These are phyloP conservation scores for Caenorhabditis doughertyi DNA, from an alignment of 2,888 invertebrate genomes.

Conservation along the genomic window DNA sequence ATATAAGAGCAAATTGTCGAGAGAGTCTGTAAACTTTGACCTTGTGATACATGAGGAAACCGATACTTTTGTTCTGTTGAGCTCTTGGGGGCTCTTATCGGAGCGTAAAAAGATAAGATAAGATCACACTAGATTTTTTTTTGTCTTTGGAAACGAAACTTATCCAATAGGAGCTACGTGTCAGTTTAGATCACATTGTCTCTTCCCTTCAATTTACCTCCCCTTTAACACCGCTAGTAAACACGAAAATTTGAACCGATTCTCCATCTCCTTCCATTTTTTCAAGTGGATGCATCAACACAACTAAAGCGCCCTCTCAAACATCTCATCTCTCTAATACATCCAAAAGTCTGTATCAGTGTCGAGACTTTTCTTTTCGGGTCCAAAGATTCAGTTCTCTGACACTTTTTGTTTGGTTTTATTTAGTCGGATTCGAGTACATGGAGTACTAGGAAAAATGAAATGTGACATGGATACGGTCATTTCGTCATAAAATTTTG, in stretches of 20 bases:
- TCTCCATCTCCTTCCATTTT: no score
- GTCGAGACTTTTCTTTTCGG: no score
- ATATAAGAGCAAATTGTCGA: conserved; percentile 62
- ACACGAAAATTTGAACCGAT: conserved; percentile 53
- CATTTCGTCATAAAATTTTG: no score
- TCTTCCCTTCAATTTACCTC: no score
- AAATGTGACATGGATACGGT: no score
- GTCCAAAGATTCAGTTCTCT: conserved; percentile 22
- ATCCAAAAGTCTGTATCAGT: conserved; percentile 23
- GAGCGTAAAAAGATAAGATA: background rate
- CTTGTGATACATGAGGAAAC: conserved; percentile 8
- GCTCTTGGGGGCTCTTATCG: conserved; percentile 7
- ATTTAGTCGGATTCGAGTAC: background rate
- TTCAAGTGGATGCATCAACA: conserved; percentile 54
- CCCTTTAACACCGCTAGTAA: conserved; percentile 5
- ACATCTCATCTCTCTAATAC: background rate
- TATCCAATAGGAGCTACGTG: conserved; percentile 29
- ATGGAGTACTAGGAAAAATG: background rate
- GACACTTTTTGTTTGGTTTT: conserved; percentile 7
- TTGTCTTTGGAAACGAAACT: background rate
- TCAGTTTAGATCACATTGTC: conserved; percentile 37
- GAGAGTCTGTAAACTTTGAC: conserved; percentile 56
- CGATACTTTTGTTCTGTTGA: conserved; percentile 35
- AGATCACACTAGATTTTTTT: conserved; percentile 43
- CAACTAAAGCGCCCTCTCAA: background rate